Percentiles rank a stretch among this genome's conserved stretches.
phyloP scores from a whole-genome alignment of 2,888 invertebrate species.

The Nomada goodeniana region DNA sequence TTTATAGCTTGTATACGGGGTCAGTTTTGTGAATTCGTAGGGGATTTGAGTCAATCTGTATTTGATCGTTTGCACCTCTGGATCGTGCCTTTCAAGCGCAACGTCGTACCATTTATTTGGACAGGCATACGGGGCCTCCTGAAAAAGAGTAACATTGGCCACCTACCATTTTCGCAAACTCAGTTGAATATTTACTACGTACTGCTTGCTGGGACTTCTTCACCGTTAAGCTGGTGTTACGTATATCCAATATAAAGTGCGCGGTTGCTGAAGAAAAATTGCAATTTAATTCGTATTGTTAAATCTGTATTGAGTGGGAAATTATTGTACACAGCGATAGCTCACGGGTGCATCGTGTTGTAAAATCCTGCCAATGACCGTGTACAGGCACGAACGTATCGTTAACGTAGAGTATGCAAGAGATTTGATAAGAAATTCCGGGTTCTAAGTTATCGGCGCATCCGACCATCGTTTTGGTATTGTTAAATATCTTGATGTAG shows the following conservation, averaged over 20 bases:
- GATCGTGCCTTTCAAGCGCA: conserved; percentile 11
- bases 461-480: conserved; percentile 30
- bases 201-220: neutral
- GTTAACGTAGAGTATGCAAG: conserved; percentile 8
- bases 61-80: neutral
- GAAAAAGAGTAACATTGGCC: conserved; percentile 1
- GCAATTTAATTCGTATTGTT: neutral
- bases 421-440: conserved; percentile 54
- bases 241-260: conserved; percentile 32
- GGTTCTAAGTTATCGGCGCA: conserved; percentile 45
- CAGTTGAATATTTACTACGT: neutral
- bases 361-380: conserved; percentile 43
- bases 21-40: conserved; percentile 38
- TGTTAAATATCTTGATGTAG: neutral
- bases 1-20: conserved; percentile 48
- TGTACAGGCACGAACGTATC: neutral
- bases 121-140: conserved; percentile 53
- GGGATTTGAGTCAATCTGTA: conserved; percentile 46
- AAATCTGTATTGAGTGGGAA: neutral
- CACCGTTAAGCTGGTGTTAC: conserved; percentile 56
- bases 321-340: neutral
- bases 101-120: conserved; percentile 68
- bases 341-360: conserved; percentile 66
- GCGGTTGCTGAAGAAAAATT: conserved; percentile 28
- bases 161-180: conserved; percentile 14